Evolutionary conservation across 2,113 vertebrate species (phyloP).

Genomic region (Pagrus major): DNA sequence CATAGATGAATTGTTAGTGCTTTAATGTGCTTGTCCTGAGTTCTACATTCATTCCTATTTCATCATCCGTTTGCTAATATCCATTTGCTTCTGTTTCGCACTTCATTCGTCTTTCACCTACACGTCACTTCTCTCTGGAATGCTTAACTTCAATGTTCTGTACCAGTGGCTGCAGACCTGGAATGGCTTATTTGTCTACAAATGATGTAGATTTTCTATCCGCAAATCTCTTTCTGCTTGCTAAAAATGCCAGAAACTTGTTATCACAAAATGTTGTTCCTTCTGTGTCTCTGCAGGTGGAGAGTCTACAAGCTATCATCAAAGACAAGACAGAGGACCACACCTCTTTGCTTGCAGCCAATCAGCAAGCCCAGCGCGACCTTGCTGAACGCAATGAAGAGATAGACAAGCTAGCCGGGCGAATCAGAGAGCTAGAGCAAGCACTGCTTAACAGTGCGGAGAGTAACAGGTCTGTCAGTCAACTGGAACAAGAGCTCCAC

Average conservation of each 20-base stretch:
- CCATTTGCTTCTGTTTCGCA: constrained; percentile 36
- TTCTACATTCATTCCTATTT: constrained; percentile 21
- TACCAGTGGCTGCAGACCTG: constrained; percentile 47
- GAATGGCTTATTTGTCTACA: constrained; percentile 61
- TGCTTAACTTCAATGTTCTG: constrained; percentile 40
- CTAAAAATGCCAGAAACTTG: background rate
- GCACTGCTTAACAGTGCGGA: constrained; percentile 77
- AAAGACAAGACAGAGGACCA: constrained; percentile 90
- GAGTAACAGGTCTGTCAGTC: constrained; percentile 65
- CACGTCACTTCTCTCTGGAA: constrained; percentile 40
- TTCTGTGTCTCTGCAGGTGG: constrained; percentile 82
- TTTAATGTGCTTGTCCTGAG: background rate
- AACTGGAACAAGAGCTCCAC: constrained; percentile 90
- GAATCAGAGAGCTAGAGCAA: constrained; percentile 87
- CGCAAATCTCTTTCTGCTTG: background rate
- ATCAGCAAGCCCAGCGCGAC: constrained; percentile 87
- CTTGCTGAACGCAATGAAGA: constrained; percentile 88
- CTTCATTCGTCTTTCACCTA: constrained; percentile 29
- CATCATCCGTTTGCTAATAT: constrained; percentile 34
- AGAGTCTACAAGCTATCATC: constrained; percentile 89
- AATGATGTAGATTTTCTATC: constrained; percentile 18
- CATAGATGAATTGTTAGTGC: constrained; percentile 1
- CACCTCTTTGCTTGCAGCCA: constrained; percentile 84
- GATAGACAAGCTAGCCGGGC: constrained; percentile 86
- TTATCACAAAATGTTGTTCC: background rate